Evolutionary conservation across 2,888 invertebrate genomes (phyloP), one percentile per base, ranked within the genome.

Genomic region (Lepidochitona cinerea): DNA sequence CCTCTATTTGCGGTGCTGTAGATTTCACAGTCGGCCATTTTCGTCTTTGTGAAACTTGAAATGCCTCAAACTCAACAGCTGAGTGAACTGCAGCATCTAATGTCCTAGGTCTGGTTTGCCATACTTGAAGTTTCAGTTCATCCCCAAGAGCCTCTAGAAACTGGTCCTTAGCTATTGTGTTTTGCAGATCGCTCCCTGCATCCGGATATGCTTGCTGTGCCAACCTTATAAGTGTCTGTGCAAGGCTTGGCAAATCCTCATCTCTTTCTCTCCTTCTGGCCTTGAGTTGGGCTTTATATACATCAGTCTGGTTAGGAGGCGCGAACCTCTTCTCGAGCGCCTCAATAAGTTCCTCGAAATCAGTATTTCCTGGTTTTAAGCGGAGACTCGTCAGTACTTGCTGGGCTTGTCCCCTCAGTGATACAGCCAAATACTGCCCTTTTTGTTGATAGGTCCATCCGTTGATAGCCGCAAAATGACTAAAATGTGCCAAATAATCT

Each of bases 401-500:
- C 36, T 70, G 68, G 18, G 76, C 76, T 18, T 53, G 35, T 18
- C 74, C 71, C 33, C 66, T 37, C 14, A 76, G 26, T n/a, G 69
- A 68, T 6, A 72, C 74, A 18, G 74, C 74, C 18, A 74, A 37
- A 49, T 76, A 69, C 18, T 69, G 12, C 5, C 70, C 70, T 36
- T 69, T 69, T 23, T 75, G 36, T 14, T 54, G 14, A 26, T 68
- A 26, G 23, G 5, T 66, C 75, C 75, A 71, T 9, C 65, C 36
- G n/a, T 59, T 65, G 6, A 75, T 9, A 23, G 29, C 37, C 6
- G 73, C 75, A 59, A 52, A 65, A 33, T 37, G 29, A 33, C 72
- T 72, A 69, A 76, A 74, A 35, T 72, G 76, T 18, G 74, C 72
- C 54, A 52, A 72, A 26, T 70, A 74, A 26, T 74, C 76, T 1